Evolutionary conservation across 1,140 invertebrate species (phyloP).

Genomic region (Drosophila neocordata): DNA sequence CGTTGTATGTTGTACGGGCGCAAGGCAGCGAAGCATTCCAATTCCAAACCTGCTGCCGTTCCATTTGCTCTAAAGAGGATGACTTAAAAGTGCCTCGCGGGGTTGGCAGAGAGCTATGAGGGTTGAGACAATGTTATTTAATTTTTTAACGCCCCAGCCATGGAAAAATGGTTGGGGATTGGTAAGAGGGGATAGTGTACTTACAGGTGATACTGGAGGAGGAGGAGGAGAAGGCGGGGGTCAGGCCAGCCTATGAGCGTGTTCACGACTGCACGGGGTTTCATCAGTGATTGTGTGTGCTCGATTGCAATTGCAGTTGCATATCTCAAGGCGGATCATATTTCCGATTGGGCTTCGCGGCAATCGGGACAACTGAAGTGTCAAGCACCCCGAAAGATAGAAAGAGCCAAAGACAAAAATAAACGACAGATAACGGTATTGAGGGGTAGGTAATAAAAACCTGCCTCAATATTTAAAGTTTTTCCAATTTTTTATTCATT

Average conservation of each 20-base stretch:
- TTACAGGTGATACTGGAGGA: neutral
- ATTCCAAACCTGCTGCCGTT: constrained; percentile 52
- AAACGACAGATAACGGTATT: neutral
- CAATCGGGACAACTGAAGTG: constrained; percentile 15
- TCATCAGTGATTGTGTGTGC: constrained; percentile 24
- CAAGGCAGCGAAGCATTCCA: constrained; percentile 77
- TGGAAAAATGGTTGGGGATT: neutral
- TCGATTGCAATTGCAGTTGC: constrained; percentile 50
- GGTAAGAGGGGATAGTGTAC: neutral
- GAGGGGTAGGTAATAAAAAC: constrained; percentile 21
- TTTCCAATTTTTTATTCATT: constrained; percentile 10
- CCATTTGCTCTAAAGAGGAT: constrained; percentile 29
- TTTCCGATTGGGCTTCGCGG: constrained; percentile 47
- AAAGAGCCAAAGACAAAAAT: neutral
- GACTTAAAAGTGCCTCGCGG: constrained; percentile 61
- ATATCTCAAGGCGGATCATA: constrained; percentile 51
- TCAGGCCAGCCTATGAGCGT: neutral
- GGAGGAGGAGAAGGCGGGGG: neutral
- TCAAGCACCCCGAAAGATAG: constrained; percentile 36
- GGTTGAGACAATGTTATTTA: constrained; percentile 53
- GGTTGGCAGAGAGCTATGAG: neutral
- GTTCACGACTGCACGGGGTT: constrained; percentile 32
- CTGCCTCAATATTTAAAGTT: constrained; percentile 61
- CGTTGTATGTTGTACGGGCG: constrained; percentile 77
- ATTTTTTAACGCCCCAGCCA: constrained; percentile 56